Conservation (phyloP, 2,797 vertebrate genomes). For the Eidolon dupreanum region DNA sequence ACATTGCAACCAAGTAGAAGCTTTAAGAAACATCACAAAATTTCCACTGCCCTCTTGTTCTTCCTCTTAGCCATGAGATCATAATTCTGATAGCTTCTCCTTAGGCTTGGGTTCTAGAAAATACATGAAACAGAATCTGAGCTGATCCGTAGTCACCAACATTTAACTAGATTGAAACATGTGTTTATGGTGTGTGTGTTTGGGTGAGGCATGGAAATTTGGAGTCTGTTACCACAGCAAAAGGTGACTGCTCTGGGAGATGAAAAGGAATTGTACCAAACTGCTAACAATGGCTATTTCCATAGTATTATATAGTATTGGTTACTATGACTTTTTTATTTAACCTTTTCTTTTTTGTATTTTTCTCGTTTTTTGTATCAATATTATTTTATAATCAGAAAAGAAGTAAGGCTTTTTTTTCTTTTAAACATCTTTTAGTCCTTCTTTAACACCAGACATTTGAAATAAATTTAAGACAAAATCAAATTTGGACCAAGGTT, state of each 20-base stretch:
- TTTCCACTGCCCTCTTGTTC: background rate
- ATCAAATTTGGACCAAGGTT: background rate
- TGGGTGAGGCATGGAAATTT: slow-evolving; percentile 7
- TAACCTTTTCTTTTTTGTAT: background rate
- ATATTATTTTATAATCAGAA: background rate
- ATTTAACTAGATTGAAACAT: background rate
- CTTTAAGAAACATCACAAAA: background rate
- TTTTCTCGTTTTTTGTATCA: background rate
- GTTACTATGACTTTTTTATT: background rate
- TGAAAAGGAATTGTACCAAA: background rate
- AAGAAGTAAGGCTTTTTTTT: background rate
- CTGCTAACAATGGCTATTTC: background rate
- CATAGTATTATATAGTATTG: background rate
- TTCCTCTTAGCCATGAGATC: background rate
- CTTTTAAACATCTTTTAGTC: background rate
- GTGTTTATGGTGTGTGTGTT: background rate
- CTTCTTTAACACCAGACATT: background rate
- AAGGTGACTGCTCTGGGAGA: background rate
- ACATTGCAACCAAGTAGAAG: background rate
- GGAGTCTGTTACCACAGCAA: background rate
- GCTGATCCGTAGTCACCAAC: background rate
- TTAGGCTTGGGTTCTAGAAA: background rate
- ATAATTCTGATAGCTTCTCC: background rate
- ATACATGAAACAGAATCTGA: background rate
- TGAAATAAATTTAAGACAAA: slow-evolving; percentile 1